These are phyloP conservation scores for Chromoteleia sp. DNA, from an alignment of 2,888 invertebrate genomes.

Conservation along the genomic window DNA sequence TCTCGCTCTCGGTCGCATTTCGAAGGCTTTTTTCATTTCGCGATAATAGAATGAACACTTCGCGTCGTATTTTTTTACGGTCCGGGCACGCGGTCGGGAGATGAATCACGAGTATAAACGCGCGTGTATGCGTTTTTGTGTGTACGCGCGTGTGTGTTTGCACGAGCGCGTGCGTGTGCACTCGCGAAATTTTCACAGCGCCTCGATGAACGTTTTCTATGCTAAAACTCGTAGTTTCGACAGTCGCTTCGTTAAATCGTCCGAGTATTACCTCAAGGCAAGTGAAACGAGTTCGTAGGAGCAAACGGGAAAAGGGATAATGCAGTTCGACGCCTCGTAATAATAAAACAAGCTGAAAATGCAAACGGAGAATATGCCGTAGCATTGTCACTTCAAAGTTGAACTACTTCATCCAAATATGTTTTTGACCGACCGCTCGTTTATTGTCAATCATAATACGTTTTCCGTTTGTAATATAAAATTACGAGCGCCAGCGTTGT, in stretches of 20 bases:
- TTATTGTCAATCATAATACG: constrained; percentile 14
- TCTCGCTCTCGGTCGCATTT: constrained; percentile 31
- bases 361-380: constrained; percentile 39
- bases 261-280: constrained; percentile 52
- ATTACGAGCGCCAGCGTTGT: background rate
- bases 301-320: constrained; percentile 48
- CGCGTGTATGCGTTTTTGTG: background rate
- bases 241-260: constrained; percentile 62
- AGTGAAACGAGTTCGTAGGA: constrained; percentile 45
- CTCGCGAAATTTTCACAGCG: constrained; percentile 46
- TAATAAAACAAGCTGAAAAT: constrained; percentile 59
- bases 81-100: constrained; percentile 6
- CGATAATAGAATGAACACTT: constrained; percentile 44
- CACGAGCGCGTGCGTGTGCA: constrained; percentile 5
- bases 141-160: background rate
- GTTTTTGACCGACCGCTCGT: constrained; percentile 6
- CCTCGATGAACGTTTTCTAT: constrained; percentile 58
- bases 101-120: constrained; percentile 9
- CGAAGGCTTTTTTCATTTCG: constrained; percentile 31
- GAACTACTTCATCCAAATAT: constrained; percentile 19
- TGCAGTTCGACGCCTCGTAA: constrained; percentile 49
- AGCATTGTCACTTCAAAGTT: constrained; percentile 39
- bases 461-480: background rate
- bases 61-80: constrained; percentile 32
- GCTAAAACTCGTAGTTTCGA: constrained; percentile 56